phyloP scores from a whole-genome alignment of 2,888 invertebrate species.

The Gymnosoma rotundatum region DNA sequence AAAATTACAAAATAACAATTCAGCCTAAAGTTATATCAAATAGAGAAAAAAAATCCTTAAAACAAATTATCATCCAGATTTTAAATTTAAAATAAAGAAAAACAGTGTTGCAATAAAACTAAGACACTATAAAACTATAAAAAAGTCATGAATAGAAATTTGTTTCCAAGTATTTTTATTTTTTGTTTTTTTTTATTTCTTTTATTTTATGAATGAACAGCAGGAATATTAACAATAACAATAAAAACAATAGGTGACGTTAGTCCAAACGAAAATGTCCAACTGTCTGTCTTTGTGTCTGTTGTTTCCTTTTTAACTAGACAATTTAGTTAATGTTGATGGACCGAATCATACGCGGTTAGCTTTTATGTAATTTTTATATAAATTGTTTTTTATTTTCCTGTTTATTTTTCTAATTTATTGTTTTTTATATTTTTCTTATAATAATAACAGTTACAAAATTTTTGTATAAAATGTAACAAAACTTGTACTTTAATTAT shows the following conservation, averaged over 20 bases:
- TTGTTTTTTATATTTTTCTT: neutral
- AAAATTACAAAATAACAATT: neutral
- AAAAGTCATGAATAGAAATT: conserved; percentile 30
- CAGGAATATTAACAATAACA: conserved; percentile 20
- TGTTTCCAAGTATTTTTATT: conserved; percentile 8
- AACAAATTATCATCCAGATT: conserved; percentile 2
- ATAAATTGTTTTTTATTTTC: conserved; percentile 12
- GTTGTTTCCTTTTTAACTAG: conserved; percentile 5
- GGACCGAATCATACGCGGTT: conserved; percentile 40
- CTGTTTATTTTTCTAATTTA: neutral
- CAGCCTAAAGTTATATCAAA: conserved; percentile 20
- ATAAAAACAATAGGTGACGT: conserved; percentile 46
- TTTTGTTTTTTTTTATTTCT: neutral
- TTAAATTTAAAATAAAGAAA: conserved; percentile 16
- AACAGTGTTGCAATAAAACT: neutral
- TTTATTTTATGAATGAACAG: conserved; percentile 14
- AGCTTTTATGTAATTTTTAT: conserved; percentile 32
- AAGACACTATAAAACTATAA: neutral
- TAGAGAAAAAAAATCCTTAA: conserved; percentile 8
- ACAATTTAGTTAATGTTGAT: conserved; percentile 42
- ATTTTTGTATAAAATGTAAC: neutral
- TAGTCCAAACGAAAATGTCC: conserved; percentile 60
- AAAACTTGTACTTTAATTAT: neutral
- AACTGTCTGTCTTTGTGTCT: conserved; percentile 49
- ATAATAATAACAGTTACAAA: neutral